Evolutionary conservation across 2,797 vertebrate species (phyloP), one percentile per base, ranked within the genome.

Genomic region (Propithecus perrieri): DNA sequence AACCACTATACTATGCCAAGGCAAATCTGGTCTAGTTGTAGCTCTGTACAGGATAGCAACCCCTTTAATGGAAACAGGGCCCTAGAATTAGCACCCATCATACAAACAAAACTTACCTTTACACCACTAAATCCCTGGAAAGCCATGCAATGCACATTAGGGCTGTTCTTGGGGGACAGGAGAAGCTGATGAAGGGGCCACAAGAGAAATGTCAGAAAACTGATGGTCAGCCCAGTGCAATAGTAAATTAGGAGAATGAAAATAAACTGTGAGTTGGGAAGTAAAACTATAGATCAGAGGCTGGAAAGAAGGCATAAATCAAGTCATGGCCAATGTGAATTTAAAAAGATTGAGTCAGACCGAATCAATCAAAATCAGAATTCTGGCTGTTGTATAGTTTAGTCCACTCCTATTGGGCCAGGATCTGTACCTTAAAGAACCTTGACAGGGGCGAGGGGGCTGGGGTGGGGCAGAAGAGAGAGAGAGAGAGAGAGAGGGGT

Each of bases 101-200:
- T 3, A 81, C 55, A 61, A 72, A 75, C 35, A 84, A 94, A 79
- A 76, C 65, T 67, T 48, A 50, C 41, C 30, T 67, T 87, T 24
- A 15, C 1, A 9, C 59, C 15, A 20, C 81, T 67, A 48, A 80
- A 24, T 88, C 57, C 57, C n/a, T 38, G 46, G 41, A 76, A 35
- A 13, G 18, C 17, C 15, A 0, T 50, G 24, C 0, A 46, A 0
- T 78, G 11, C 18, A 24, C 4, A 6, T 35, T 15, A 53, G 48
- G 65, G 3, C 30, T 86, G 9, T 43, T 50, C 61, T 4, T 20
- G 24, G 6, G 13, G 13, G 12, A 14, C 24, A 22, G 22, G 14
- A 50, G 35, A 59, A 86, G 33, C 41, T 71, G 48, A 48, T 33
- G 7, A 7, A 65, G 69, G 69, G 35, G 15, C 26, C 33, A 35